Evolutionary conservation across 2,888 invertebrate genomes (phyloP).

Genomic region (Drosophila emarginata): DNA sequence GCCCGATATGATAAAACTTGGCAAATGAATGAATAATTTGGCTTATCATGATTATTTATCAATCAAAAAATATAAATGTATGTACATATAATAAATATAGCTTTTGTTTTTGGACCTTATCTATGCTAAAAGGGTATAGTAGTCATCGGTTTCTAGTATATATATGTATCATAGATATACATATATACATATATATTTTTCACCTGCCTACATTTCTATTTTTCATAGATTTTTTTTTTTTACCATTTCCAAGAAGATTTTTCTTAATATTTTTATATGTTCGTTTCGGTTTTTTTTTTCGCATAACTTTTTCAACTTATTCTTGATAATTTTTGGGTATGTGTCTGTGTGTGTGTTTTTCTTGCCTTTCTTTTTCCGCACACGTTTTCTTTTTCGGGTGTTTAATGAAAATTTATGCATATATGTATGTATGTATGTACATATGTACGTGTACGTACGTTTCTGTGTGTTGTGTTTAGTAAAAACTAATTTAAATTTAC

Average conservation of each 20-base stretch:
- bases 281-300: conserved; percentile 26
- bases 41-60: conserved; percentile 4
- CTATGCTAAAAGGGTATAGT: not conserved
- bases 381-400: conserved; percentile 34
- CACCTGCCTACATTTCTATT: not conserved
- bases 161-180: not conserved
- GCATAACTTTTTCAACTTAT: conserved; percentile 37
- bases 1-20: not conserved
- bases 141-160: not conserved
- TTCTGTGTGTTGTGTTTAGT: conserved; percentile 42
- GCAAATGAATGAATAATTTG: conserved; percentile 7
- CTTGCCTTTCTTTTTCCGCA: conserved; percentile 26
- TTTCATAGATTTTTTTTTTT: not conserved
- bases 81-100: not conserved
- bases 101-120: not conserved
- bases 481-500: conserved; percentile 50
- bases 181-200: not conserved
- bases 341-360: conserved; percentile 32
- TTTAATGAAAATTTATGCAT: conserved; percentile 45
- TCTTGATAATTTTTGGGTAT: conserved; percentile 51
- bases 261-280: conserved; percentile 20
- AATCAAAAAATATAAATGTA: not conserved
- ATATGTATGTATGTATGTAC: conserved; percentile 3
- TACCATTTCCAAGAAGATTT: conserved; percentile 36
- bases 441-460: conserved; percentile 26